These are phyloP conservation scores for Thinocorus orbignyianus DNA, from an alignment of 2,113 vertebrate species.

Conservation along the genomic window DNA sequence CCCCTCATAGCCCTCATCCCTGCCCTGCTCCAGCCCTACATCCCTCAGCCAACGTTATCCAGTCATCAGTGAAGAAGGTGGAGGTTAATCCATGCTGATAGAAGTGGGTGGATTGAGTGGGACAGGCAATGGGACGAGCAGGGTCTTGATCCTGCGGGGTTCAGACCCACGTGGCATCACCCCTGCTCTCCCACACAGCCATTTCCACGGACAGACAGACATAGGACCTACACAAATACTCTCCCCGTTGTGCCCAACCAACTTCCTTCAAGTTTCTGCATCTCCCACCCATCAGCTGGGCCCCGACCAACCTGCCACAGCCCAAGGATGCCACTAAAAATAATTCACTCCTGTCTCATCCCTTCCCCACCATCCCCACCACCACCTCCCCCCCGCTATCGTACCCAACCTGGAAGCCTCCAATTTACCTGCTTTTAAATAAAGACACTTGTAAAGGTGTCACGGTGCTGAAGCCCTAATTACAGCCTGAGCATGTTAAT, in stretches of 20 bases:
- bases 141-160: accelerated
- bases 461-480: slow-evolving; percentile 78
- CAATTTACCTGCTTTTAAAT: slow-evolving; percentile 79
- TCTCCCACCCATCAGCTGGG: not conserved
- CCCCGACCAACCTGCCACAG: not conserved
- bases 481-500: slow-evolving; percentile 78
- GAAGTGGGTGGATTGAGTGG: accelerated
- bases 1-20: not conserved
- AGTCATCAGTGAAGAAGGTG: accelerated
- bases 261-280: not conserved
- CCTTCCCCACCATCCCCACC: not conserved
- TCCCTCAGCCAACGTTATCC: accelerated
- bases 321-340: slow-evolving; percentile 47
- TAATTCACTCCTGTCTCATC: slow-evolving; percentile 27
- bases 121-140: not conserved
- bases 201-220: accelerated
- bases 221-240: not conserved
- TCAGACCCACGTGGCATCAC: not conserved
- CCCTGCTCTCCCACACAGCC: not conserved
- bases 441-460: slow-evolving; percentile 77
- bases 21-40: not conserved
- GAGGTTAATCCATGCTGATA: not conserved
- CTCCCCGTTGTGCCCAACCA: accelerated
- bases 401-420: slow-evolving; percentile 59
- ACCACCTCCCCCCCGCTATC: not conserved